Conservation (phyloP, 1,140 invertebrate genomes). For the Colletes gigas region DNA sequence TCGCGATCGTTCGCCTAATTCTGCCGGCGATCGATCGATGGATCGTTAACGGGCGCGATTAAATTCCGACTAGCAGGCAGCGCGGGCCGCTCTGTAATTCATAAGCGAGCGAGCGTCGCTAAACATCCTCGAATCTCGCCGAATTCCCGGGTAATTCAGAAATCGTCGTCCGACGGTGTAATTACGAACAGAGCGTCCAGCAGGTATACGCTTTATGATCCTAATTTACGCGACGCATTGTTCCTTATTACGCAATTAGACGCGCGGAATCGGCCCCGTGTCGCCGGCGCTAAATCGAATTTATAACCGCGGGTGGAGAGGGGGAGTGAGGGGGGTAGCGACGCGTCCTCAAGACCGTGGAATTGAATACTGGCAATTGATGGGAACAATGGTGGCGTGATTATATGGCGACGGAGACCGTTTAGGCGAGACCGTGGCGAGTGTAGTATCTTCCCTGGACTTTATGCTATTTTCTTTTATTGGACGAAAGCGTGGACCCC, state of each 20-base stretch:
- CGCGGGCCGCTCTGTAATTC: slow-evolving; percentile 18
- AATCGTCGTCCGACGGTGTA: slow-evolving; percentile 8
- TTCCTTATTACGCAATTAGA: slow-evolving; percentile 41
- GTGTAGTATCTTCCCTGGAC: too few species aligned
- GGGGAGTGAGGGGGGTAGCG: too few species aligned
- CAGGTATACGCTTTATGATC: slow-evolving; percentile 24
- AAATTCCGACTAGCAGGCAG: not conserved
- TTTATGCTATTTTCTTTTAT: too few species aligned
- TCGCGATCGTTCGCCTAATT: too few species aligned
- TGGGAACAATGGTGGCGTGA: not conserved
- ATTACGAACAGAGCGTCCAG: slow-evolving; percentile 12
- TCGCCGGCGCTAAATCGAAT: not conserved
- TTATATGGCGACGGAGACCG: not conserved
- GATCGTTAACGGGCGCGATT: not conserved
- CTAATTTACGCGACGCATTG: slow-evolving; percentile 21
- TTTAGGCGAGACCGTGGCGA: too few species aligned
- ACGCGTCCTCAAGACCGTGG: not conserved
- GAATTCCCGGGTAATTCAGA: slow-evolving; percentile 10
- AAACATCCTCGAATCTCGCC: not conserved
- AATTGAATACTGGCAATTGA: slow-evolving; percentile 5
- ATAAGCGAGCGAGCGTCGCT: not conserved
- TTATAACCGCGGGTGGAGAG: not conserved
- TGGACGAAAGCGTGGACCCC: too few species aligned
- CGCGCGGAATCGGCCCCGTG: not conserved
- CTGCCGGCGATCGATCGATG: not conserved